phyloP scores from a whole-genome alignment of 35 echinoderm and acorn worm genomes.

The Hemicentrotus pulcherrimus region DNA sequence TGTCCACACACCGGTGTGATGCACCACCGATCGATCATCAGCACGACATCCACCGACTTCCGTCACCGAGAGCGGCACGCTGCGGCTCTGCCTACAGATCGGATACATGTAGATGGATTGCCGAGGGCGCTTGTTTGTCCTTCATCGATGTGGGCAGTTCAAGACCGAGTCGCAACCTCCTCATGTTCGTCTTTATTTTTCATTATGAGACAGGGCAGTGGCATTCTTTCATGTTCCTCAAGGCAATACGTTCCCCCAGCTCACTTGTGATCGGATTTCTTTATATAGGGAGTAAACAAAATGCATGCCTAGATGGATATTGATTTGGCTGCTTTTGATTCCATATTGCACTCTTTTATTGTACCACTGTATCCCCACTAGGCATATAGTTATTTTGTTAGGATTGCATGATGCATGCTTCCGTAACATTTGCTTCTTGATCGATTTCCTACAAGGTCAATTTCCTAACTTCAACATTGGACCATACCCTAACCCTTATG shows the following conservation, averaged over 20 bases:
- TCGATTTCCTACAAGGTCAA: no score
- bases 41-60: neutral
- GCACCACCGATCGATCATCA: neutral
- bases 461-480: no score
- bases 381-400: neutral
- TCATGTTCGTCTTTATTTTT: neutral
- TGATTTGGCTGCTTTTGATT: neutral
- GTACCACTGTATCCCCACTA: neutral
- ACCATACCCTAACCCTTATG: no score
- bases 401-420: no score
- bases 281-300: neutral
- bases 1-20: slow-evolving; percentile 1
- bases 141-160: neutral
- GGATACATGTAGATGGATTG: neutral
- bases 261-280: neutral
- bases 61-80: neutral
- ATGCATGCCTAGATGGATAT: neutral
- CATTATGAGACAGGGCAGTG: neutral
- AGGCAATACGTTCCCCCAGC: neutral
- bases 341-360: neutral
- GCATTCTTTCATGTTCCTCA: neutral
- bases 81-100: neutral
- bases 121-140: neutral
- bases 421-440: no score
- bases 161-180: neutral